Evolutionary conservation across 2,113 vertebrate species (phyloP), one percentile per base, ranked within the genome.

Genomic region (Sylvilagus bachmani): DNA sequence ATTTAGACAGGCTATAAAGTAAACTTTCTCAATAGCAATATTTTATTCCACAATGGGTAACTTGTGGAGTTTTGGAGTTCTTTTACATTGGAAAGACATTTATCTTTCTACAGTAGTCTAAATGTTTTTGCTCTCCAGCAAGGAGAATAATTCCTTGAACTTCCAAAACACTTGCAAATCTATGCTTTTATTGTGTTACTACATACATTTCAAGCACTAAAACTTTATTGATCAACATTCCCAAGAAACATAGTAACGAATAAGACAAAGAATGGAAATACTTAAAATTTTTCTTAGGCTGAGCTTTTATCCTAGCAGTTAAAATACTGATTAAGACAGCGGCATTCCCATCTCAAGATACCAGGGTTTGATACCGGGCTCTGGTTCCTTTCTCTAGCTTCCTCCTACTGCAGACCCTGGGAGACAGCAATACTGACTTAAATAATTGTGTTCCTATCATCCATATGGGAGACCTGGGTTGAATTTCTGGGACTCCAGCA

Each of bases 131-230:
- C 10, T 88, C 10, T 75, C 14, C 53, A 78, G 6, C 2, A 62
- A n/a, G 17, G 16, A 74, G 12, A 95, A 44, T 25, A 67, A 21
- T 22, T 81, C 64, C 77, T 77, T 53, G 33, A 92, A 70, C 24
- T 83, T 75, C 85, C 33, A 89, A 2, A 89, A 90, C 14, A 22
- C n/a, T 91, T 86, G 33, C 8, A 90, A 24, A 71, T 77, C 17
- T 83, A 25, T 82, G 49, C 86, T 67, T 92, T 93, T 89, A 51
- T 93, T n/a, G 22, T 27, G n/a, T 74, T 82, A 88, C 71, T 3
- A 85, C 1, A 70, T 70, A 29, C 22, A 73, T 79, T 89, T 64
- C 74, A 84, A 71, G 53, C 90, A 53, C 84, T 85, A 77, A 55
- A 11, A 62, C 8, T 73, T 87, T 11, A 21, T 75, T 51, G 9